Evolutionary conservation across 2,888 invertebrate species (phyloP).

Genomic region (Zootermopsis nevadensis): DNA sequence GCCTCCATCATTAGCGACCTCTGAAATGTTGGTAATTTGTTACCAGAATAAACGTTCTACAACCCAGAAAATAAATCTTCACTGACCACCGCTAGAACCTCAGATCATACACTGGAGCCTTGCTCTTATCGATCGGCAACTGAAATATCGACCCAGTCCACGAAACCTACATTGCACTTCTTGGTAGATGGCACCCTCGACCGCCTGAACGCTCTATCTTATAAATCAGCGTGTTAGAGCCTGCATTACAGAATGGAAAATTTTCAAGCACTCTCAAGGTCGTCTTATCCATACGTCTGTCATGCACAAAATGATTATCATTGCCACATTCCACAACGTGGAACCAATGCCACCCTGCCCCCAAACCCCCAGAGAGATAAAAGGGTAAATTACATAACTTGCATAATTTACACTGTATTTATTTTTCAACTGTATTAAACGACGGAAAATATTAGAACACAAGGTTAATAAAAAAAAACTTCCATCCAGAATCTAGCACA

Average conservation of each 20-base stretch:
- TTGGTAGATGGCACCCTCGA: not conserved
- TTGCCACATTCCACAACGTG: not conserved
- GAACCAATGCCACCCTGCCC: not conserved
- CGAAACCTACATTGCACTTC: not conserved
- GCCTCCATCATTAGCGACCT: too few relatives aligned
- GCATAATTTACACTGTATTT: not conserved
- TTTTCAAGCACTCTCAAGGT: not conserved
- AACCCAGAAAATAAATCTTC: too few relatives aligned
- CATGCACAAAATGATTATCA: not conserved
- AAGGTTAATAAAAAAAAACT: slow-evolving; percentile 33
- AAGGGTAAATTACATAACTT: not conserved
- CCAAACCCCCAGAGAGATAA: not conserved
- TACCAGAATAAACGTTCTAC: too few relatives aligned
- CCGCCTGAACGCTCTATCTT: too few relatives aligned
- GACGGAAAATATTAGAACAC: slow-evolving; percentile 7
- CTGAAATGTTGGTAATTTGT: too few relatives aligned
- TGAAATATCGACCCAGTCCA: not conserved
- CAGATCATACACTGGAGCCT: too few relatives aligned
- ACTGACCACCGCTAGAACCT: too few relatives aligned
- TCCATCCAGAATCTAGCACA: slow-evolving; percentile 1
- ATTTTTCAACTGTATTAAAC: slow-evolving; percentile 9
- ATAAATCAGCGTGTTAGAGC: too few relatives aligned
- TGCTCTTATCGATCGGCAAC: not conserved
- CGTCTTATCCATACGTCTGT: not conserved
- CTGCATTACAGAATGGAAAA: too few relatives aligned